A percentile compares a stretch with the other conserved stretches of the same genome.
These are phyloP conservation scores for Megalops atlanticus DNA, from an alignment of 2,113 vertebrate species.

Conservation along the genomic window DNA sequence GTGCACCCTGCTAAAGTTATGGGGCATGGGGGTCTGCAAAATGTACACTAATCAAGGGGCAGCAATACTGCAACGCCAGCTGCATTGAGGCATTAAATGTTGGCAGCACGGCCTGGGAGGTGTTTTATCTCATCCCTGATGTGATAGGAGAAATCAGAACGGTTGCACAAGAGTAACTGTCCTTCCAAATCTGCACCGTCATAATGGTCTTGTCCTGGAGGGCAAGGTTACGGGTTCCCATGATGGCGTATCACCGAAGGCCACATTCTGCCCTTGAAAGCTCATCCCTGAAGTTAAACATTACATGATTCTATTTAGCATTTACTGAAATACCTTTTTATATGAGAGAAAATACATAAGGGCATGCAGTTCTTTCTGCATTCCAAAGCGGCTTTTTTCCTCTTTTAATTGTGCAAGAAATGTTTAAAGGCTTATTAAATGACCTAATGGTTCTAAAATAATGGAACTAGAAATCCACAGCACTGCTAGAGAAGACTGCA, in stretches of 20 bases:
- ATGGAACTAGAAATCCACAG: background rate
- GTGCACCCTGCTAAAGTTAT: background rate
- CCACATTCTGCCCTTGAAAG: background rate
- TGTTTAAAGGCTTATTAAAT: slow-evolving; percentile 26
- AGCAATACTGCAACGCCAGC: too few relatives aligned
- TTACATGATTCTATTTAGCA: background rate
- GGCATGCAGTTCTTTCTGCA: background rate
- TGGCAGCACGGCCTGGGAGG: too few relatives aligned
- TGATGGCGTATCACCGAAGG: background rate
- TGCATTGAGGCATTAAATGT: too few relatives aligned
- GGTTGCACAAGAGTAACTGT: slow-evolving; percentile 12
- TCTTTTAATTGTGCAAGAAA: slow-evolving; percentile 27
- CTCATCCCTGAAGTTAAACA: slow-evolving; percentile 21
- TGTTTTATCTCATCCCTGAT: slow-evolving; percentile 18
- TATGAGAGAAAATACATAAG: background rate
- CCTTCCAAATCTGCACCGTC: background rate
- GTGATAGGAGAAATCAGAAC: slow-evolving; percentile 32
- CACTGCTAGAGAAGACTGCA: background rate
- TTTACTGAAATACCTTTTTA: slow-evolving; percentile 9
- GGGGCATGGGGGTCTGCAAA: too few relatives aligned
- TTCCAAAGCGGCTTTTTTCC: slow-evolving; percentile 1
- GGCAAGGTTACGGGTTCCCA: background rate
- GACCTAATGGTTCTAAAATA: slow-evolving; percentile 16
- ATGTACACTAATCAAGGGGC: too few relatives aligned
- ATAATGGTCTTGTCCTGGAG: background rate